These are phyloP conservation scores for Lipophrys pholis DNA, from an alignment of 2,113 vertebrate species.

Conservation along the genomic window DNA sequence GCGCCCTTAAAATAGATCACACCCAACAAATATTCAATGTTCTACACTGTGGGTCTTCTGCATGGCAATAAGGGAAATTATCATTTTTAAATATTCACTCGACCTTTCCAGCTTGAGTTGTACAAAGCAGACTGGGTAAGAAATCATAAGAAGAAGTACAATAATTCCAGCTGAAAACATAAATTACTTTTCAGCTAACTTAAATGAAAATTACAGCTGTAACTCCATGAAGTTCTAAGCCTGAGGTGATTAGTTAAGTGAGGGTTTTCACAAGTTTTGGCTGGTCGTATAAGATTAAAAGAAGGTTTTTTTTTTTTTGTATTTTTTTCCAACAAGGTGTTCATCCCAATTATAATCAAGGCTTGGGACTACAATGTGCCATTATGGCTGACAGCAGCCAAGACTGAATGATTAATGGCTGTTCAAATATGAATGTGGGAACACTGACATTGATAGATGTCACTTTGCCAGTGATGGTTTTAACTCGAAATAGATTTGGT, in stretches of 20 bases:
- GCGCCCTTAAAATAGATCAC: constrained; percentile 13
- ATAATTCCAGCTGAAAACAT: constrained; percentile 5
- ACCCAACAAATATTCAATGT: constrained; percentile 25
- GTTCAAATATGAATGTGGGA: constrained; percentile 61
- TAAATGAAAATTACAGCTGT: constrained; percentile 8
- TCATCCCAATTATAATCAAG: constrained; percentile 65
- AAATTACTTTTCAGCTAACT: background rate
- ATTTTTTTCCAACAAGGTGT: constrained; percentile 41
- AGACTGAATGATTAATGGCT: constrained; percentile 72
- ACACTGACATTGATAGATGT: constrained; percentile 76
- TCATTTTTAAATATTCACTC: constrained; percentile 35
- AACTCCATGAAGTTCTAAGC: background rate
- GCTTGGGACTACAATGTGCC: constrained; percentile 38
- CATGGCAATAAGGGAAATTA: constrained; percentile 20
- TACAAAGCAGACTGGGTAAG: background rate
- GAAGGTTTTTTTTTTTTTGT: background rate
- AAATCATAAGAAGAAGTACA: background rate
- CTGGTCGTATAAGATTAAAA: constrained; percentile 26
- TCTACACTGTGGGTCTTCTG: constrained; percentile 7
- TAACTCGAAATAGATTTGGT: constrained; percentile 64
- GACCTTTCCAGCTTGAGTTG: background rate
- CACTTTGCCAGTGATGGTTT: constrained; percentile 64
- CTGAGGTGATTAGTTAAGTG: constrained; percentile 26
- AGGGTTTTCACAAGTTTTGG: constrained; percentile 31
- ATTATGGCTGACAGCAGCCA: constrained; percentile 64